These are phyloP conservation scores for Congeria kusceri DNA, from an alignment of 2,888 invertebrate species.

Conservation along the genomic window DNA sequence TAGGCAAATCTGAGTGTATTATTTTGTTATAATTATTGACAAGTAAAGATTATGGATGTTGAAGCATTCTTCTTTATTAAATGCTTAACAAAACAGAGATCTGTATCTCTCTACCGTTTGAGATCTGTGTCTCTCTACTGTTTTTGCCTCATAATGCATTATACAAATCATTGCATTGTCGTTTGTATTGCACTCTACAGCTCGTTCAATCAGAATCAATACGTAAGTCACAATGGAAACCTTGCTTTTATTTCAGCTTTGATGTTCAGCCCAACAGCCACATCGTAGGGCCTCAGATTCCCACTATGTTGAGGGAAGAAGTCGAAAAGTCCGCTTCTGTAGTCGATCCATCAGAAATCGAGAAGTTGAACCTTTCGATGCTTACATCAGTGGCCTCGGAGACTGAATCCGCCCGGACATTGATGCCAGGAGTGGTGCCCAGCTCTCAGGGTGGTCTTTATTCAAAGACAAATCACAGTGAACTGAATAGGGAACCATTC, in stretches of 20 bases:
- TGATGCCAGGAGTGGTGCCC: constrained; percentile 4
- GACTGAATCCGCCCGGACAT: constrained; percentile 18
- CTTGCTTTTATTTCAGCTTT: neutral
- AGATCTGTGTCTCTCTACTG: too few relatives aligned
- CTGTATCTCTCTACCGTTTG: too few relatives aligned
- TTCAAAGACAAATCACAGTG: constrained; percentile 6
- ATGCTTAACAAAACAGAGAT: too few relatives aligned
- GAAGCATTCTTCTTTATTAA: too few relatives aligned
- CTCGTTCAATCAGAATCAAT: neutral
- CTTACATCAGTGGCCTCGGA: constrained; percentile 29
- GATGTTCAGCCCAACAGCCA: neutral
- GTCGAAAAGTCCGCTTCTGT: too few relatives aligned
- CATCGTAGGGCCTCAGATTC: neutral
- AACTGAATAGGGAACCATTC: neutral
- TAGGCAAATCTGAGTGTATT: too few relatives aligned
- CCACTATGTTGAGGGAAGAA: too few relatives aligned
- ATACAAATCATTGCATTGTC: too few relatives aligned
- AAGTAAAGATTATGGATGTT: too few relatives aligned
- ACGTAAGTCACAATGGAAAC: neutral
- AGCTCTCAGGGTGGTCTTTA: neutral
- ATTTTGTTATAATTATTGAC: too few relatives aligned
- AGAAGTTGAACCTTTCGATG: constrained; percentile 47
- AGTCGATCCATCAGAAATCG: constrained; percentile 14
- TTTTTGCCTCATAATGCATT: too few relatives aligned
- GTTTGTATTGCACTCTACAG: too few relatives aligned